A percentile compares a stretch with the other conserved stretches of the same genome.
These are phyloP conservation scores for Melanotaenia nigrans DNA, from an alignment of 2,797 vertebrate genomes.

Conservation along the genomic window DNA sequence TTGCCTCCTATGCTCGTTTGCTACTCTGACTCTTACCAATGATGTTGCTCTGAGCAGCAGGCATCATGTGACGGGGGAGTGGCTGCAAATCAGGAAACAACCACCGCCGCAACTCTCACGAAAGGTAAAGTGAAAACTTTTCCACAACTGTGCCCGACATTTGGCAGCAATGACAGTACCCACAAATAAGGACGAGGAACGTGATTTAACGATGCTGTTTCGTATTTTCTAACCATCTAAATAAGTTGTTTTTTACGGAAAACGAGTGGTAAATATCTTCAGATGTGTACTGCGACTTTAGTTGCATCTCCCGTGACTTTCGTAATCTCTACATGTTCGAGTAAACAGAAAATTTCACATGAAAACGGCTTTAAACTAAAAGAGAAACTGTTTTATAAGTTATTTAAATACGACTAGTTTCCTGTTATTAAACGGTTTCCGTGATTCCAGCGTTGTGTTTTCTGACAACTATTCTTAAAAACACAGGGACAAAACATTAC, in stretches of 20 bases:
- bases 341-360: not conserved
- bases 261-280: not conserved
- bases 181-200: fast-evolving
- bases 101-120: slow-evolving; percentile 34
- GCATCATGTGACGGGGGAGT: slow-evolving; percentile 68
- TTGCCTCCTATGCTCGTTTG: too few species aligned
- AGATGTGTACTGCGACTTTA: not conserved
- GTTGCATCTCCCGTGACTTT: not conserved
- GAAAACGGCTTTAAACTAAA: fast-evolving
- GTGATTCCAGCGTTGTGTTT: slow-evolving; percentile 62
- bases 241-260: fast-evolving
- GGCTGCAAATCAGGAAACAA: slow-evolving; percentile 58
- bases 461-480: not conserved
- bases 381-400: fast-evolving
- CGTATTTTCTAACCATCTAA: fast-evolving
- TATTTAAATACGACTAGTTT: not conserved
- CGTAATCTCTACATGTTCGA: not conserved
- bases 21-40: not conserved
- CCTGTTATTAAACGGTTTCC: not conserved
- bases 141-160: not conserved
- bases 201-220: fast-evolving
- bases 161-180: fast-evolving
- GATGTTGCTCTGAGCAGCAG: not conserved
- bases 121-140: slow-evolving; percentile 66
- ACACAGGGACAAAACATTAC: not conserved